Conservation (phyloP, 2,113 vertebrate genomes). For the Erythrocebus patas region DNA sequence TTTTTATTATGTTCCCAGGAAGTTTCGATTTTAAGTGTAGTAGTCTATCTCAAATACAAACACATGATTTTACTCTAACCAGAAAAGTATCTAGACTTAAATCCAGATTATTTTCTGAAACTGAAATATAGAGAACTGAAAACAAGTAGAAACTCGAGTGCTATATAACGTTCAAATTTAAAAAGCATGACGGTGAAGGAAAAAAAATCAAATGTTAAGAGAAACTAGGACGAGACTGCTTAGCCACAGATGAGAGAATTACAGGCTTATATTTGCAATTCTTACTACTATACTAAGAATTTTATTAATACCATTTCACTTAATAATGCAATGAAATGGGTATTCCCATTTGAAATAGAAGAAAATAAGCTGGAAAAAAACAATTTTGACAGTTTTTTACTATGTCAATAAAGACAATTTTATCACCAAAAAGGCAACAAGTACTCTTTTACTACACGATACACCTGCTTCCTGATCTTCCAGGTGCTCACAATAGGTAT, state of each 20-base stretch:
- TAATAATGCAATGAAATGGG: background rate
- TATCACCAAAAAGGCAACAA: background rate
- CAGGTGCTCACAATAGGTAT: background rate
- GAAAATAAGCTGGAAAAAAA: background rate
- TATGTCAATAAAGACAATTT: background rate
- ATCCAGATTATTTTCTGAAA: slow-evolving; percentile 1
- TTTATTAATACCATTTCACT: background rate
- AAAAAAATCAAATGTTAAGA: background rate
- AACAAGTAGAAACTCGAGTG: background rate
- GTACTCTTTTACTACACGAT: background rate
- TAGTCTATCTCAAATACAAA: background rate
- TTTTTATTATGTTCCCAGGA: background rate
- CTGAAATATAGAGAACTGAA: background rate
- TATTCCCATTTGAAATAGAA: background rate
- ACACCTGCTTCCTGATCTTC: background rate
- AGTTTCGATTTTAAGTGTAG: background rate
- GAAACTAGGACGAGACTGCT: background rate
- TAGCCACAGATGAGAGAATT: background rate
- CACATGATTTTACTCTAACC: background rate
- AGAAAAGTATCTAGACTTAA: background rate
- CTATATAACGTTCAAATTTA: background rate
- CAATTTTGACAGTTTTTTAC: background rate
- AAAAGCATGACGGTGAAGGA: background rate
- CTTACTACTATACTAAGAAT: background rate
- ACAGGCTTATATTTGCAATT: background rate